Evolutionary conservation across 2,797 vertebrate genomes (phyloP).

Genomic region (Trachurus trachurus): DNA sequence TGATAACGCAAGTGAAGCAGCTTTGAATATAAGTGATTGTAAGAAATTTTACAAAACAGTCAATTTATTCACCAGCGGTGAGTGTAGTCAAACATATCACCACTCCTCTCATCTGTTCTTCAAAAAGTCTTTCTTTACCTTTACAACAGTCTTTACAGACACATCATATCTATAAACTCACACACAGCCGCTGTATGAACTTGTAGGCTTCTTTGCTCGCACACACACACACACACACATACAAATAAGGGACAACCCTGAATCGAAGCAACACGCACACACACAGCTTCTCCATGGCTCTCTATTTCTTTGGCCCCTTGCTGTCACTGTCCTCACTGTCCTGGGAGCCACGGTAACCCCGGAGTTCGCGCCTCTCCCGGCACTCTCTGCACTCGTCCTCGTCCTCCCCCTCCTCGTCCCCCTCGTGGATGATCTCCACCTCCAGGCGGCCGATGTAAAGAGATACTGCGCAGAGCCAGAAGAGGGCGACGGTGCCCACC

Average conservation of each 20-base stretch:
- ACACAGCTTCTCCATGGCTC: slow-evolving; percentile 1
- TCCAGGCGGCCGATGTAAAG: slow-evolving; percentile 93
- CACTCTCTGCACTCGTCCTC: slow-evolving; percentile 83
- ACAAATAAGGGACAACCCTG: slow-evolving; percentile 36
- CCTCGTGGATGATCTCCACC: slow-evolving; percentile 91
- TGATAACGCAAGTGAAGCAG: slow-evolving; percentile 37
- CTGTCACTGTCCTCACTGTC: slow-evolving; percentile 65
- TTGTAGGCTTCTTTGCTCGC: slow-evolving; percentile 9
- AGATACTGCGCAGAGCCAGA: slow-evolving; percentile 93
- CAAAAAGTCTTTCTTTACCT: slow-evolving; percentile 42
- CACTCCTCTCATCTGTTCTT: slow-evolving; percentile 24
- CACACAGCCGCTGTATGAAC: slow-evolving; percentile 17
- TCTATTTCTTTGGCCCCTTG: slow-evolving; percentile 80
- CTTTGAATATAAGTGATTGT: slow-evolving; percentile 30
- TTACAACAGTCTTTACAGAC: slow-evolving; percentile 28
- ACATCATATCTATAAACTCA: slow-evolving; percentile 31
- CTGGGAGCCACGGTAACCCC: slow-evolving; percentile 59
- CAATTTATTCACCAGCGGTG: slow-evolving; percentile 32
- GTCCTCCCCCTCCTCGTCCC: slow-evolving; percentile 81
- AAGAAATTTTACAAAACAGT: slow-evolving; percentile 41
- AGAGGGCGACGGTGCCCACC: slow-evolving; percentile 86
- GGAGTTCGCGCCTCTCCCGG: slow-evolving; percentile 74
- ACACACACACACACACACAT: slow-evolving; percentile 5
- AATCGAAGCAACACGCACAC: slow-evolving; percentile 30
- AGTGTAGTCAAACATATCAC: slow-evolving; percentile 31